These are phyloP conservation scores for Nematopogon swammerdamellus DNA, from an alignment of 2,888 invertebrate species.

Conservation along the genomic window DNA sequence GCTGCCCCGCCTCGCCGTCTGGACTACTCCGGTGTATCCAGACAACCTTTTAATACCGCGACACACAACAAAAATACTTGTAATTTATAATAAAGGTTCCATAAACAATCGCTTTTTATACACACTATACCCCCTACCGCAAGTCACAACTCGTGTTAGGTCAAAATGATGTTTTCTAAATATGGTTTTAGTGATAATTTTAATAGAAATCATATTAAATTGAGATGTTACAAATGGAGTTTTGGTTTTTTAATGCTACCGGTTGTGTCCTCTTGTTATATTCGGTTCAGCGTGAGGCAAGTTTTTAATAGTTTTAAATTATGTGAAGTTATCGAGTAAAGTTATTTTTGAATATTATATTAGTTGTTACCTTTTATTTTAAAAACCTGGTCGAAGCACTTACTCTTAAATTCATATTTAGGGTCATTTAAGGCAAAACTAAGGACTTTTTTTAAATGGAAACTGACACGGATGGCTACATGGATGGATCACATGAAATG, in stretches of 20 bases:
- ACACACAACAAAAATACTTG: too few species aligned
- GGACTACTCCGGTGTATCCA: background rate
- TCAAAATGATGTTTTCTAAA: slow-evolving; percentile 1
- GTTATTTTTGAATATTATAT: too few species aligned
- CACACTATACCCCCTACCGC: background rate
- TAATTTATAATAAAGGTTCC: background rate
- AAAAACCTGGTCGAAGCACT: too few species aligned
- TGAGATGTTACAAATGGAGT: slow-evolving; percentile 49
- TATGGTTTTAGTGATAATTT: slow-evolving; percentile 27
- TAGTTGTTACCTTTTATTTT: too few species aligned
- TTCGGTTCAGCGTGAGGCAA: slow-evolving; percentile 9
- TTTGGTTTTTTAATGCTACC: slow-evolving; percentile 38
- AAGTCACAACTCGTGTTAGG: background rate
- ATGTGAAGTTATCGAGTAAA: too few species aligned
- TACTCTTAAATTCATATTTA: too few species aligned
- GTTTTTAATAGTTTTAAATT: background rate
- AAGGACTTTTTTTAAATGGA: too few species aligned
- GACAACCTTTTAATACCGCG: background rate
- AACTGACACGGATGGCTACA: too few species aligned
- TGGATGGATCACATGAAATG: too few species aligned
- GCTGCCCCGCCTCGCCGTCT: background rate
- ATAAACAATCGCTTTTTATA: background rate
- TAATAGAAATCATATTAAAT: slow-evolving; percentile 53
- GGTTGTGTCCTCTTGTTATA: slow-evolving; percentile 18
- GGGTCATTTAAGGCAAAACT: too few species aligned